Evolutionary conservation across 2,797 vertebrate species (phyloP).

Genomic region (Simalia tracyae): DNA sequence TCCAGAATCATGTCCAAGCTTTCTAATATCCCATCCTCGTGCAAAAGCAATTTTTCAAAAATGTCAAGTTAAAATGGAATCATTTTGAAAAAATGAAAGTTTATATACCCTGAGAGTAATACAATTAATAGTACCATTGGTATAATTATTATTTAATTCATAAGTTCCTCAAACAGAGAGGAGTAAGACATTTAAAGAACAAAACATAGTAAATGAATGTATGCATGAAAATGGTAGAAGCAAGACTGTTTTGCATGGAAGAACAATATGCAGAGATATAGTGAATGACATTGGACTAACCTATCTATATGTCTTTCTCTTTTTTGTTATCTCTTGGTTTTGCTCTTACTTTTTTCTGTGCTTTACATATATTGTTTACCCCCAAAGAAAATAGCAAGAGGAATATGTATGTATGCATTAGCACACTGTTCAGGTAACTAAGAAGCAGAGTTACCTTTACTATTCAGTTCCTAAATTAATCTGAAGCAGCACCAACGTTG

Average conservation of each 20-base stretch:
- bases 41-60: neutral
- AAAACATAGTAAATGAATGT: neutral
- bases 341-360: neutral
- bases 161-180: neutral
- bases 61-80: neutral
- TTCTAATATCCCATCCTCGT: neutral
- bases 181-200: neutral
- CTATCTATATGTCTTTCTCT: neutral
- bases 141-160: neutral
- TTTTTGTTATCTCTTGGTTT: neutral
- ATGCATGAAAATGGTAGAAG: neutral
- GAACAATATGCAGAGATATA: neutral
- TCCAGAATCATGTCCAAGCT: neutral
- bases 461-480: constrained; percentile 48
- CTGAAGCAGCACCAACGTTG: constrained; percentile 47
- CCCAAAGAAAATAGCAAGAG: neutral
- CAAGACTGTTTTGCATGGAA: neutral
- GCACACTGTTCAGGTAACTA: neutral
- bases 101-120: constrained; percentile 32
- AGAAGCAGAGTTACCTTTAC: constrained; percentile 29
- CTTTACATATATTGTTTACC: neutral
- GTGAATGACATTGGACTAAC: neutral
- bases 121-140: neutral
- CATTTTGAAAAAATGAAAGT: constrained; percentile 34
- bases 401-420: neutral